phyloP scores from a whole-genome alignment of 2,113 vertebrate species.

The Gallinago paraguaiae region DNA sequence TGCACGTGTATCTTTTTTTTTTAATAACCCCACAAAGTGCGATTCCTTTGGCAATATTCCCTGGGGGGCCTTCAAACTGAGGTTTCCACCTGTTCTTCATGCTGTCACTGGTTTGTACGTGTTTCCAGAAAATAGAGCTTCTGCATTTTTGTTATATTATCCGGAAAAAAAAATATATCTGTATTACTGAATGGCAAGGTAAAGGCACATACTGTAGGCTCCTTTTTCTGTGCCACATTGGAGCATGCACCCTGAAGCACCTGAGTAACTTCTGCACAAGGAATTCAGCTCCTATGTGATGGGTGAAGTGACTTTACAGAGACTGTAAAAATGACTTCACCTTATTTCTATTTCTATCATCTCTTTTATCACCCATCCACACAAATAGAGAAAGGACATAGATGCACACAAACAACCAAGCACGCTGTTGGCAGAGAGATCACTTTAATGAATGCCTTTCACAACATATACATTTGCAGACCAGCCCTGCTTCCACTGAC shows the following conservation, averaged over 20 bases:
- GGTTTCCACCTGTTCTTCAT: neutral
- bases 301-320: neutral
- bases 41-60: neutral
- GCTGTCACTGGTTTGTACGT: neutral
- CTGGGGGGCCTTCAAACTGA: neutral
- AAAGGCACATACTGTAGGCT: neutral
- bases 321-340: neutral
- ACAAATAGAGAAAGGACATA: neutral
- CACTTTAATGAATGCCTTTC: neutral
- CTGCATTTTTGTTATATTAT: neutral
- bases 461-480: neutral
- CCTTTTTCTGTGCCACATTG: neutral
- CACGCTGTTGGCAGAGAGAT: neutral
- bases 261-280: neutral
- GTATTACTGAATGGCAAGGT: neutral
- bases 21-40: neutral
- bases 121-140: neutral
- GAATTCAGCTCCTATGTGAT: neutral
- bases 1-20: neutral
- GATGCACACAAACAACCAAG: neutral
- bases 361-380: neutral
- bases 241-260: neutral
- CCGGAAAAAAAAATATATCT: neutral
- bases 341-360: neutral
- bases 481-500: neutral